phyloP scores from a whole-genome alignment of 2,113 vertebrate species.

The Engraulis encrasicolus region DNA sequence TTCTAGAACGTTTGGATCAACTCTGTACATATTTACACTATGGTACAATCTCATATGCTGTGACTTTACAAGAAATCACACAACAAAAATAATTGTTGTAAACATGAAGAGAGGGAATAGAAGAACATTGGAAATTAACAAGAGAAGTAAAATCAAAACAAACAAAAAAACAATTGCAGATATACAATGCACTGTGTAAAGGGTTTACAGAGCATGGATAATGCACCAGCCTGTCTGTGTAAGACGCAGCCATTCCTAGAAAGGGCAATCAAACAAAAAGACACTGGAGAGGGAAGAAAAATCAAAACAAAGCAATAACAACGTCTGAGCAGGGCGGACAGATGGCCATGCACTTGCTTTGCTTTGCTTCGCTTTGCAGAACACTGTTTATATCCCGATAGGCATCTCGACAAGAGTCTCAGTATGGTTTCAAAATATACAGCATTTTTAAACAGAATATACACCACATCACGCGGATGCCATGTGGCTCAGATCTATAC shows the following conservation, averaged over 20 bases:
- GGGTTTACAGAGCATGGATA: not conserved
- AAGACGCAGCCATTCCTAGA: too few relatives aligned
- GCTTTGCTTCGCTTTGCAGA: conserved; percentile 5
- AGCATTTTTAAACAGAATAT: conserved; percentile 8
- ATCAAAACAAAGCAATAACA: not conserved
- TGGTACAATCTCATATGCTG: conserved; percentile 70
- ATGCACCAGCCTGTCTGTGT: too few relatives aligned
- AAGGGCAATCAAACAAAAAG: too few relatives aligned
- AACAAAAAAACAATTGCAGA: not conserved
- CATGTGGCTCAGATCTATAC: not conserved
- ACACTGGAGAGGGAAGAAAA: not conserved
- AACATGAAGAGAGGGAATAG: conserved; percentile 22
- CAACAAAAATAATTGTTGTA: conserved; percentile 28
- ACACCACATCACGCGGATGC: not conserved
- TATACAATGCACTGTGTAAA: not conserved
- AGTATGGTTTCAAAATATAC: not conserved
- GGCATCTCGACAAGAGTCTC: not conserved
- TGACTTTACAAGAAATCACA: conserved; percentile 1
- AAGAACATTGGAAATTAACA: too few relatives aligned
- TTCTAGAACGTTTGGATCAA: conserved; percentile 77
- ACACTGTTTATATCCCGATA: not conserved
- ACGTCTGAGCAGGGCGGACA: not conserved
- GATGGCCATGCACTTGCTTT: not conserved
- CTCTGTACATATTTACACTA: conserved; percentile 82
- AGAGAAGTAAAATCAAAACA: not conserved